These are phyloP conservation scores for Drosophila affinis DNA, from an alignment of 2,888 invertebrate species.

Conservation along the genomic window DNA sequence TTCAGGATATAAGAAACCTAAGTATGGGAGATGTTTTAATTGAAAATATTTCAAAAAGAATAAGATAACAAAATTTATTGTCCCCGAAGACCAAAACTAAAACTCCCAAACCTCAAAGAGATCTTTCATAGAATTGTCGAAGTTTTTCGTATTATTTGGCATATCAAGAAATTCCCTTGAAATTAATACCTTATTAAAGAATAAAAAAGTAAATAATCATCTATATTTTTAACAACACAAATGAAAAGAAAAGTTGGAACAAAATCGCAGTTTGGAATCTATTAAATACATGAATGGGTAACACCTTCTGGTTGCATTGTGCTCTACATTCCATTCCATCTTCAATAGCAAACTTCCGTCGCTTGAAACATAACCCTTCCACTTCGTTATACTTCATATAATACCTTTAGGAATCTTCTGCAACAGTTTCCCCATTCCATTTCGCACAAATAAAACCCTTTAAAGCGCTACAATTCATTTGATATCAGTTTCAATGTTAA, in stretches of 20 bases:
- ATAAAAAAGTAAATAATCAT: neutral
- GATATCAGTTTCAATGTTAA: slow-evolving; percentile 10
- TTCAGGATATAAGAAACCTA: too few species aligned
- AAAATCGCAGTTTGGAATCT: too few species aligned
- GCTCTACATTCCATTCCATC: too few species aligned
- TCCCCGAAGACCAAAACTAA: neutral
- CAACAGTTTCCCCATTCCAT: neutral
- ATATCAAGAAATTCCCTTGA: neutral
- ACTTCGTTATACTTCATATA: neutral
- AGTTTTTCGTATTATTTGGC: neutral
- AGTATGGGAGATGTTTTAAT: too few species aligned
- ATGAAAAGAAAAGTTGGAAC: too few species aligned
- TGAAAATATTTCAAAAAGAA: too few species aligned
- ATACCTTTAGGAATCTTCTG: neutral
- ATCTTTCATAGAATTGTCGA: neutral
- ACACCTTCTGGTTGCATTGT: too few species aligned
- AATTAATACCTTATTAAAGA: too few species aligned
- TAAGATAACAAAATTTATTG: too few species aligned
- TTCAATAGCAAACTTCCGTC: neutral
- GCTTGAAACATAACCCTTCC: too few species aligned
- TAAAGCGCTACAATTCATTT: slow-evolving; percentile 15
- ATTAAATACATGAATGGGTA: neutral
- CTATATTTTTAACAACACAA: neutral
- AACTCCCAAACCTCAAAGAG: neutral
- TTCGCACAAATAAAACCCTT: neutral